Evolutionary conservation across 2,888 invertebrate species (phyloP).

Genomic region (Pecten maximus): DNA sequence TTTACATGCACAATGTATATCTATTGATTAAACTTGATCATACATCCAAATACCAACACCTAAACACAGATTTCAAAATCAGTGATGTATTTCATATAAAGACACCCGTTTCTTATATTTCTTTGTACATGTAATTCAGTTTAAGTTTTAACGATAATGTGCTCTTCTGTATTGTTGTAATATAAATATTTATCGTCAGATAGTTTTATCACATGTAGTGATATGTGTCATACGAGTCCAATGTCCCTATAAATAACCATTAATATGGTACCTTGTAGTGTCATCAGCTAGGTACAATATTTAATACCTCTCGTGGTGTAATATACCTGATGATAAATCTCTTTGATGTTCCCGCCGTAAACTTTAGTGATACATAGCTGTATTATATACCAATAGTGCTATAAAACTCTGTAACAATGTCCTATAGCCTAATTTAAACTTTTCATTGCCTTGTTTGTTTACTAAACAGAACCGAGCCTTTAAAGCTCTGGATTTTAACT

Average conservation of each 20-base stretch:
- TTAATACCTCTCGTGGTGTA: not conserved
- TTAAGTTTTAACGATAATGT: not conserved
- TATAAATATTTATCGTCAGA: not conserved
- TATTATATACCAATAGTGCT: not conserved
- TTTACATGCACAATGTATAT: too few relatives aligned
- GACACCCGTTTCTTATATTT: too few relatives aligned
- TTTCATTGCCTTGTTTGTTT: conserved; percentile 13
- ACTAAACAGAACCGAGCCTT: not conserved
- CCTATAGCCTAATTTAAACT: not conserved
- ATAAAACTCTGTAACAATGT: not conserved
- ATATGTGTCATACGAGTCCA: not conserved
- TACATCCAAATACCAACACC: too few relatives aligned
- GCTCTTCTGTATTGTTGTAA: not conserved
- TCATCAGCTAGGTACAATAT: not conserved
- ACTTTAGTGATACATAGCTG: not conserved
- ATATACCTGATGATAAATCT: not conserved
- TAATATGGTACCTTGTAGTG: not conserved
- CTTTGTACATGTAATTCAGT: too few relatives aligned
- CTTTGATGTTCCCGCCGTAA: not conserved
- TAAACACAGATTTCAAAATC: too few relatives aligned
- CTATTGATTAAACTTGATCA: too few relatives aligned
- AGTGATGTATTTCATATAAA: too few relatives aligned
- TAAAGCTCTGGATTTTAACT: not conserved
- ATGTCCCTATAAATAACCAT: not conserved
- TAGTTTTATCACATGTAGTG: not conserved